Evolutionary conservation across 2,888 invertebrate genomes (phyloP).

Genomic region (Allophyes oxyacanthae): DNA sequence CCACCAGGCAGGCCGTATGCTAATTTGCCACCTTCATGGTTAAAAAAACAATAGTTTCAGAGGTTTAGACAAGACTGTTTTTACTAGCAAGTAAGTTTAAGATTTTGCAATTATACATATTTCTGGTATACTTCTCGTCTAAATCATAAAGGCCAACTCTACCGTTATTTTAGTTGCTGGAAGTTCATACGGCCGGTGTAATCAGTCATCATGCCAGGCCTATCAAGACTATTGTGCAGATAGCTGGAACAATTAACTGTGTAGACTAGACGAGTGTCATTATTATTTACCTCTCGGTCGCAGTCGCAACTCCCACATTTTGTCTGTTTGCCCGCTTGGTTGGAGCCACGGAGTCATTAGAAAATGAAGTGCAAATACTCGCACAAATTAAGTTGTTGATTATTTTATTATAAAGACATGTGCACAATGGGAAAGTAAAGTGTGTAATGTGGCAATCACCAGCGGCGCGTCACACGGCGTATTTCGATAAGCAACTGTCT

Average conservation of each 20-base stretch:
- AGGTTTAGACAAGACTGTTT: too few relatives aligned
- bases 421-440: background rate
- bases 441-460: background rate
- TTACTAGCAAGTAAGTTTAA: too few relatives aligned
- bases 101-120: too few relatives aligned
- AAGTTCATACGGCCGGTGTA: conserved; percentile 15
- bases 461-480: too few relatives aligned
- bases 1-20: too few relatives aligned
- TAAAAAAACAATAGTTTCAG: too few relatives aligned
- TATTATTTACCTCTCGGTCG: conserved; percentile 50
- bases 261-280: conserved; percentile 58
- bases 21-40: too few relatives aligned
- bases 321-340: conserved; percentile 1
- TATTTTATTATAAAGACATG: too few relatives aligned
- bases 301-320: conserved; percentile 32
- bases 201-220: conserved; percentile 31
- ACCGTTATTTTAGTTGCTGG: conserved; percentile 18
- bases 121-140: background rate
- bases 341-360: too few relatives aligned
- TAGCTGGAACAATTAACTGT: conserved; percentile 54
- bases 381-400: too few relatives aligned
- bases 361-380: too few relatives aligned
- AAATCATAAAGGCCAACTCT: background rate
- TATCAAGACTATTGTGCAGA: conserved; percentile 26
- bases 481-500: too few relatives aligned